phyloP scores from a whole-genome alignment of 1,140 invertebrate genomes.

The Eciton burchellii region DNA sequence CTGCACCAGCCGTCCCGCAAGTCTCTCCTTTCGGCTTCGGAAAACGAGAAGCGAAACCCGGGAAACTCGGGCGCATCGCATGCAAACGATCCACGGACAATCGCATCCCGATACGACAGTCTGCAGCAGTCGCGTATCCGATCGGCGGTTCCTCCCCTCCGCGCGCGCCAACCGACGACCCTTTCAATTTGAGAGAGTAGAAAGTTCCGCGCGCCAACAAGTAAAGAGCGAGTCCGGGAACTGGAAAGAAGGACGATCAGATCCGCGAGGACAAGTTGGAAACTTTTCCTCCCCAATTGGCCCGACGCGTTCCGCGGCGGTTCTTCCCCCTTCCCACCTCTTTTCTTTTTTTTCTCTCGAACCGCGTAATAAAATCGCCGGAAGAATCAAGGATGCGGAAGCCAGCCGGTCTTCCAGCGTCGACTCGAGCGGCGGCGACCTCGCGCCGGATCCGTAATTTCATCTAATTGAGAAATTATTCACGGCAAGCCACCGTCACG shows the following conservation, averaged over 20 bases:
- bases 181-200: constrained; percentile 52
- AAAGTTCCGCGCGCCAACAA: constrained; percentile 55
- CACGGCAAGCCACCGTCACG: constrained; percentile 15
- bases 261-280: constrained; percentile 28
- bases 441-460: constrained; percentile 65
- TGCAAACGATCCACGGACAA: constrained; percentile 35
- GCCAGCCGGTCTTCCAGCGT: constrained; percentile 6
- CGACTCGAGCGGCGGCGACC: constrained; percentile 12
- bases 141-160: constrained; percentile 35
- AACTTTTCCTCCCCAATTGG: constrained; percentile 64
- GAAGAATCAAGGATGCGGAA: constrained; percentile 51
- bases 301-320: constrained; percentile 3
- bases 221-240: constrained; percentile 33
- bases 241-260: constrained; percentile 17
- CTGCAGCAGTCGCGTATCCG: constrained; percentile 44
- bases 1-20: background rate
- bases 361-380: constrained; percentile 55
- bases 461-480: constrained; percentile 73
- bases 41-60: background rate
- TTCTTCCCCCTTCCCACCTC: no score
- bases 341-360: no score
- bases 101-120: constrained; percentile 26
- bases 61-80: background rate
- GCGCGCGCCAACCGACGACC: constrained; percentile 25
- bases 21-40: background rate